Evolutionary conservation across 1,140 invertebrate genomes (phyloP), one percentile per base, ranked within the genome.

Genomic region (Metopolophium dirhodum): DNA sequence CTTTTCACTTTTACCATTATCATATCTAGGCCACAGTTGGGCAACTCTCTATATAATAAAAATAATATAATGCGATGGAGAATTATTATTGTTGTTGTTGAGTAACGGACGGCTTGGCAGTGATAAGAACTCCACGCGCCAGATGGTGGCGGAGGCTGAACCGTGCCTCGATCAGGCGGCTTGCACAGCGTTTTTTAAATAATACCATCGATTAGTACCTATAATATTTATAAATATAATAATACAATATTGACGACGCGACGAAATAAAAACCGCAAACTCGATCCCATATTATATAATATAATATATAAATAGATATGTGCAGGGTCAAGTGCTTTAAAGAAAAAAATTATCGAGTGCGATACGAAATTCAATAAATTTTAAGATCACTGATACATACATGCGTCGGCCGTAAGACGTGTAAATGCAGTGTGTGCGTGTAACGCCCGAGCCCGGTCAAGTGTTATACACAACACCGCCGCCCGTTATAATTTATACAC

Each of bases 1-100:
- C 82, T 93, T 93, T 93, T 93, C 91, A 93, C 91, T 93, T 93
- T 93, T 93, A 93, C 82, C 82, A 26, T n/a, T 77, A 82, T 23
- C 49, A n/a, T 47, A 92, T 86, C 82, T 85, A 93, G 91, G 91
- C 47, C 91, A 51, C 77, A 22, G 90, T 92, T 92, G 68, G 30
- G 90, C 90, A 91, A 91, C 90, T 91, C 90, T 91, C 61, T 91
- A 77, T 20, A 35, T 77, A 35, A n/a, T 30, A 61, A 68, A n/a
- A 68, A 61, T 61, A 61, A 61, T 30, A 61, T n/a, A 77, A 77
- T 14, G 14, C 61, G 61, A 9, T 35, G 11, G n/a, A 54, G 23
- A 23, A 86, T 45, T 47, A 35, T 88, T 88, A 49, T 49, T 88
- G n/a, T n/a, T 86, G 23, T n/a, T 2, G 49, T 89, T 89, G 88